A percentile compares a stretch with the other conserved stretches of the same genome.
phyloP scores from a whole-genome alignment of 2,797 vertebrate genomes.

The Acanthurus tractus region DNA sequence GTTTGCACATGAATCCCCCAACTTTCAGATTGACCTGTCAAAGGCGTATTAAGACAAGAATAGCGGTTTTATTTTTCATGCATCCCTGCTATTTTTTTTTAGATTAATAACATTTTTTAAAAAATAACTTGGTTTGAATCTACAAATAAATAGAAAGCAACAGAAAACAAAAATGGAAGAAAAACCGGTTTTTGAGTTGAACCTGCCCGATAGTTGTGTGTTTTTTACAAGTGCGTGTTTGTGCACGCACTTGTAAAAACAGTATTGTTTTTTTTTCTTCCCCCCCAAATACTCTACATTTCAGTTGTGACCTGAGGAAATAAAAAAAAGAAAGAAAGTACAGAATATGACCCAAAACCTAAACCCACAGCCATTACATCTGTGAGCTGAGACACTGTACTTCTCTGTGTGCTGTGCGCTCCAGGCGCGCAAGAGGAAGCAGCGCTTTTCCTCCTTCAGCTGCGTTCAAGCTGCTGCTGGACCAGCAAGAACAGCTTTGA shows the following conservation, averaged over 20 bases:
- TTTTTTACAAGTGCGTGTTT: background rate
- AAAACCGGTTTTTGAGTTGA: too few species aligned
- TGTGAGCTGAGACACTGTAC: background rate
- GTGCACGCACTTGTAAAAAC: background rate
- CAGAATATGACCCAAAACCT: background rate
- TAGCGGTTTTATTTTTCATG: background rate
- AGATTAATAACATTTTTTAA: too few species aligned
- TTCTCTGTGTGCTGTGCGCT: background rate
- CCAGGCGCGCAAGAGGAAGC: conserved; percentile 57
- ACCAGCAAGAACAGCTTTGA: conserved; percentile 85
- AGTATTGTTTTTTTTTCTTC: background rate
- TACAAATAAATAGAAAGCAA: too few species aligned
- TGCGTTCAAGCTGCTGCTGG: conserved; percentile 50
- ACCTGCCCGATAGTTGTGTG: too few species aligned
- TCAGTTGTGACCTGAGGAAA: background rate
- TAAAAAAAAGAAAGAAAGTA: background rate
- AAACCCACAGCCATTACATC: background rate
- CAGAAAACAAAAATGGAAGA: too few species aligned
- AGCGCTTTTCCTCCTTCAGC: conserved; percentile 46
- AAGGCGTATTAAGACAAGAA: background rate
- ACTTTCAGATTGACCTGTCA: background rate
- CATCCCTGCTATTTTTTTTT: background rate
- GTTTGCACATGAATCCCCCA: background rate
- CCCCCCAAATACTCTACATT: rapidly evolving
- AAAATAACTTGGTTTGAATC: too few species aligned